phyloP scores from a whole-genome alignment of 2,113 vertebrate species.

The Dromiciops gliroides region DNA sequence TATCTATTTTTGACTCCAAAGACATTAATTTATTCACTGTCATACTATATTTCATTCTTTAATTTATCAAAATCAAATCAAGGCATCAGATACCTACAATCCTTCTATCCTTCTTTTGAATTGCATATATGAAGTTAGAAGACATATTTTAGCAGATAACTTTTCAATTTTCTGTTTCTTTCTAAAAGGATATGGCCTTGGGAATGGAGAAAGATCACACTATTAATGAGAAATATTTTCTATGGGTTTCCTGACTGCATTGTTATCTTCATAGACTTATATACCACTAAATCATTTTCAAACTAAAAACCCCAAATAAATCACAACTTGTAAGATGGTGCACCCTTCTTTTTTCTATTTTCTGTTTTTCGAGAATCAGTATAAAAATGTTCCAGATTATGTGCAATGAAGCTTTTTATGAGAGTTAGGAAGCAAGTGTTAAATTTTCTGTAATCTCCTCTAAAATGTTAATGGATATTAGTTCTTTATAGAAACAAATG shows the following conservation, averaged over 20 bases:
- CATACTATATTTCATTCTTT: neutral
- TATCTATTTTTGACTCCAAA: neutral
- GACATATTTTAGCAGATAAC: neutral
- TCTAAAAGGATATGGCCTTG: neutral
- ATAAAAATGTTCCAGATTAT: neutral
- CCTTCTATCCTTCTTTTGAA: neutral
- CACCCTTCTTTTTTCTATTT: neutral
- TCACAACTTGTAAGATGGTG: neutral
- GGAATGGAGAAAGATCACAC: neutral
- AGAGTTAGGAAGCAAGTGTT: neutral
- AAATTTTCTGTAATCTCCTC: neutral
- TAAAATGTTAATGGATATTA: neutral
- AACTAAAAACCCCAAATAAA: neutral
- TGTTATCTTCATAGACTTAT: neutral
- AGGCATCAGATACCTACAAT: neutral
- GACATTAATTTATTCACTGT: neutral
- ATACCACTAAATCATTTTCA: neutral
- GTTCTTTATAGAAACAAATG: too few species aligned
- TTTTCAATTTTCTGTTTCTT: neutral
- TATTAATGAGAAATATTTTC: neutral
- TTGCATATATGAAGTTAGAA: neutral
- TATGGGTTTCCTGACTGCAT: neutral
- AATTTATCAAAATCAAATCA: neutral
- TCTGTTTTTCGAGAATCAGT: neutral
- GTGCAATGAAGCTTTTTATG: neutral